Evolutionary conservation across 37 sponge, comb jelly and placozoan genomes (phyloP).

Genomic region (Axinella damicornis): DNA sequence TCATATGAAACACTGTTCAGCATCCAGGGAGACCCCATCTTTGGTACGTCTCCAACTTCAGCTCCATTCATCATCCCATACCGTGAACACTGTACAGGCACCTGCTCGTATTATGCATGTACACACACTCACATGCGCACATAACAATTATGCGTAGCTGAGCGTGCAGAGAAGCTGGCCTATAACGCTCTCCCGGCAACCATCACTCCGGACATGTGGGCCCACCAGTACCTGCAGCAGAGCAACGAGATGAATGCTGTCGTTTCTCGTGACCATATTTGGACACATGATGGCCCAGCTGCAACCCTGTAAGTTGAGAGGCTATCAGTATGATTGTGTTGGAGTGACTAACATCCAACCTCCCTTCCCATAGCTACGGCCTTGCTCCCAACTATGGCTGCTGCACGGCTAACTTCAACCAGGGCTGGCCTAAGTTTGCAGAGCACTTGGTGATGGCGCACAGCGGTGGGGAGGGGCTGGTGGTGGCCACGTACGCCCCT

Average conservation of each 20-base stretch:
- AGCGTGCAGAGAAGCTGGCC: conserved; percentile 72
- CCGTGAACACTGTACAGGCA: too few relatives aligned
- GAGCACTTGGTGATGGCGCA: conserved; percentile 52
- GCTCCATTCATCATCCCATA: too few relatives aligned
- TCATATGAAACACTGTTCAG: conserved; percentile 68
- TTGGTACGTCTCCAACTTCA: conserved; percentile 43
- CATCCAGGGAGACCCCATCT: conserved; percentile 70
- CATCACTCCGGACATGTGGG: conserved; percentile 87
- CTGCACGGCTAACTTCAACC: conserved; percentile 88
- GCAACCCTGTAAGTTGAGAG: conserved; percentile 52
- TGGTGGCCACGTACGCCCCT: conserved; percentile 58
- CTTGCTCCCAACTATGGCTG: conserved; percentile 88
- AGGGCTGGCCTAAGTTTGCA: conserved; percentile 85
- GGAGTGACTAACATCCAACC: not conserved
- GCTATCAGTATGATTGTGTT: not conserved
- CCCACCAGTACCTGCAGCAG: conserved; percentile 87
- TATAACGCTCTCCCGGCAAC: conserved; percentile 87
- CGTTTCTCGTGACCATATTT: conserved; percentile 54
- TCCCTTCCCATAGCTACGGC: conserved; percentile 48
- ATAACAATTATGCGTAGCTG: conserved; percentile 30
- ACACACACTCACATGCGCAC: too few relatives aligned
- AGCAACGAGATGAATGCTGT: conserved; percentile 75
- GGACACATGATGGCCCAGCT: conserved; percentile 78
- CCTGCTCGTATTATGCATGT: too few relatives aligned
- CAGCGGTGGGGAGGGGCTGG: conserved; percentile 27